phyloP scores from a whole-genome alignment of 1,140 invertebrate genomes.

The Helicoverpa armigera region DNA sequence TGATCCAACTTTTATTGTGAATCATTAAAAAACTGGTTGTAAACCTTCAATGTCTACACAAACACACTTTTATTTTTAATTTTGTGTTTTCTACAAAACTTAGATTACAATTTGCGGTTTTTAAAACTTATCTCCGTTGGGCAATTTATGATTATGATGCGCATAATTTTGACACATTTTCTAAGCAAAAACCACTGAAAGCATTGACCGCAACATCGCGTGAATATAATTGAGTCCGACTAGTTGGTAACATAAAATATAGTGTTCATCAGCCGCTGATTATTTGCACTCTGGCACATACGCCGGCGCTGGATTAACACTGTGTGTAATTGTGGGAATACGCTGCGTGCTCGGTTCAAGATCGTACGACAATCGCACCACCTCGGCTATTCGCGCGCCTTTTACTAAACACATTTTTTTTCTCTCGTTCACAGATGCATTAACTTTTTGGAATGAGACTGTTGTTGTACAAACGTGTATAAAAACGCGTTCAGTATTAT shows the following conservation, averaged over 20 bases:
- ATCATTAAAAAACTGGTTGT: neutral
- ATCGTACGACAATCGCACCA: conserved; percentile 76
- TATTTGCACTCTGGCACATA: conserved; percentile 12
- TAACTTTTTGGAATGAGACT: conserved; percentile 12
- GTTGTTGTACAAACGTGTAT: conserved; percentile 1
- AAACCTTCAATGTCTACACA: no score
- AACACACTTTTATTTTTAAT: neutral
- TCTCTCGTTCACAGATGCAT: conserved; percentile 25
- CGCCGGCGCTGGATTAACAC: conserved; percentile 45
- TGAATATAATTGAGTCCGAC: conserved; percentile 37
- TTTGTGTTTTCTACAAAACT: neutral
- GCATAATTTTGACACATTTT: conserved; percentile 18
- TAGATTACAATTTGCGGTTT: neutral
- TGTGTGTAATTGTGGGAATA: conserved; percentile 66
- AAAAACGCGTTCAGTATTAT: neutral
- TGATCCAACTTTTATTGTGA: conserved; percentile 12
- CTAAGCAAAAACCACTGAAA: conserved; percentile 27
- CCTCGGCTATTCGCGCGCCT: conserved; percentile 62
- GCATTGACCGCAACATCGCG: conserved; percentile 42
- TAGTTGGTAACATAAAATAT: conserved; percentile 20
- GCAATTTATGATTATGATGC: neutral
- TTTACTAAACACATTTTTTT: conserved; percentile 59
- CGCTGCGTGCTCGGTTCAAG: conserved; percentile 55
- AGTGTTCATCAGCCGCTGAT: conserved; percentile 14
- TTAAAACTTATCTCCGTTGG: conserved; percentile 8